Conservation (phyloP, 2,888 invertebrate species). For the Ichneumoninae sp. region DNA sequence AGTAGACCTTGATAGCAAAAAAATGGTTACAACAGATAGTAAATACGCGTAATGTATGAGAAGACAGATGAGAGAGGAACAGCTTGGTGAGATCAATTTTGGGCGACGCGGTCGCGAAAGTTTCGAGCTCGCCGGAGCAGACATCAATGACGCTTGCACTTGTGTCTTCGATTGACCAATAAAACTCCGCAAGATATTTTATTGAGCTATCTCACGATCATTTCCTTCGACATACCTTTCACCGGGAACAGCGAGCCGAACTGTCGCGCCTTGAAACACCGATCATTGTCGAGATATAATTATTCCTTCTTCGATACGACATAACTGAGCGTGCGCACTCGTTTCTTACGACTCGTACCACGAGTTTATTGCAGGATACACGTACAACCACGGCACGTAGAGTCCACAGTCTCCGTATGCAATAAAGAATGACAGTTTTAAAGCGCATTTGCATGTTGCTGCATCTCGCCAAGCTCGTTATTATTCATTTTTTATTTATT, state of each 20-base stretch:
- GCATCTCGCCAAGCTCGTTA: background rate
- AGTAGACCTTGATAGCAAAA: background rate
- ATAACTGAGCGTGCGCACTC: constrained; percentile 7
- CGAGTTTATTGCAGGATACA: constrained; percentile 26
- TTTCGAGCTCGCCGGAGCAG: background rate
- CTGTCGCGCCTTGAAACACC: constrained; percentile 61
- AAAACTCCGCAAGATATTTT: constrained; percentile 13
- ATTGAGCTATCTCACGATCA: constrained; percentile 35
- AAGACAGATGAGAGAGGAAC: background rate
- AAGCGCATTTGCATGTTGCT: constrained; percentile 30
- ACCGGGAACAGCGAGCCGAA: constrained; percentile 15
- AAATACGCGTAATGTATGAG: background rate
- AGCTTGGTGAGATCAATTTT: background rate
- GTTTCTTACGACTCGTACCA: constrained; percentile 2
- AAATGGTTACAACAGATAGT: background rate
- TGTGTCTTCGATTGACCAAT: constrained; percentile 23
- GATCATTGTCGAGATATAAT: constrained; percentile 65
- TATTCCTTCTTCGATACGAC: constrained; percentile 21
- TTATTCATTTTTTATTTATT: constrained; percentile 18
- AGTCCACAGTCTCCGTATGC: constrained; percentile 18
- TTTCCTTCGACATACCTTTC: constrained; percentile 58
- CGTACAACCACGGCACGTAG: constrained; percentile 14
- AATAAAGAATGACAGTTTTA: constrained; percentile 29
- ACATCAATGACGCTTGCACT: background rate
- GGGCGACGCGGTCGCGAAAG: background rate